phyloP scores from a whole-genome alignment of 2,113 vertebrate species.

The Balaeniceps rex region DNA sequence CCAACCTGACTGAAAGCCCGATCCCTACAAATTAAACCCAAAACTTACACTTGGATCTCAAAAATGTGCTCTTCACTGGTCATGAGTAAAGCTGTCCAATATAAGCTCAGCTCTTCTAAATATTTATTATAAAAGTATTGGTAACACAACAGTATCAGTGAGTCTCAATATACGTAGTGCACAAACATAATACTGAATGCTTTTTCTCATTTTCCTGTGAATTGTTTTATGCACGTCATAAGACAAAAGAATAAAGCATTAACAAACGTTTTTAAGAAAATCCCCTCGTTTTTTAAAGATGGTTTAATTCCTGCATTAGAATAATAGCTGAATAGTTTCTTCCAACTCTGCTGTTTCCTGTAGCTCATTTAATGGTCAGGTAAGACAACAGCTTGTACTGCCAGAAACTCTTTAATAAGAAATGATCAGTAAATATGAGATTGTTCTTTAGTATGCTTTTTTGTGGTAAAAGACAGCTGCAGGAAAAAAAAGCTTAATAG shows the following conservation, averaged over 20 bases:
- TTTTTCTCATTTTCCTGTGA: background rate
- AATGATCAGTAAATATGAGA: background rate
- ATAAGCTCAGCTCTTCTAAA: background rate
- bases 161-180: rapidly evolving
- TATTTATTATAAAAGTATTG: rapidly evolving
- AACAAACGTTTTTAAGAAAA: background rate
- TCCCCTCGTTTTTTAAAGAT: background rate
- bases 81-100: background rate
- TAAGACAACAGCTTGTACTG: background rate
- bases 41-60: background rate
- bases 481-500: background rate
- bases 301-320: background rate
- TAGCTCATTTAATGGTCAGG: background rate
- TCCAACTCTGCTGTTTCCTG: background rate
- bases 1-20: background rate
- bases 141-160: background rate
- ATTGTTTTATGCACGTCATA: background rate
- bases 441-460: background rate
- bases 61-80: background rate
- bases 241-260: background rate
- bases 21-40: background rate
- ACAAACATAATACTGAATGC: background rate
- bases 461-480: background rate
- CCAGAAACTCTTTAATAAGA: slow-evolving; percentile 3
- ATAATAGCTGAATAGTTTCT: background rate